phyloP scores from a whole-genome alignment of 2,888 invertebrate species.

The Chironomus tentans region DNA sequence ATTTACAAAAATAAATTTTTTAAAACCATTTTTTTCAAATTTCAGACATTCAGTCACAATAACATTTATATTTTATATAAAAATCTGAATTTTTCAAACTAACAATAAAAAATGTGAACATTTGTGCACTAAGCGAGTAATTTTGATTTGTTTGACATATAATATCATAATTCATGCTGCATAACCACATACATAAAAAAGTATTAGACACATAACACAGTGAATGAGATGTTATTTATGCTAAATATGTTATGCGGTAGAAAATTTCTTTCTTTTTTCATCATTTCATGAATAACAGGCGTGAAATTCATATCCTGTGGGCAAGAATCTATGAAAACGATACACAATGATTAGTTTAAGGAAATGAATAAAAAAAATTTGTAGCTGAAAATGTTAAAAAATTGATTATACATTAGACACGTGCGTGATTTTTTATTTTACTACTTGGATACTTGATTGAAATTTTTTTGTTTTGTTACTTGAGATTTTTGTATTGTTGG shows the following conservation, averaged over 20 bases:
- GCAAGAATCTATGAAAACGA: background rate
- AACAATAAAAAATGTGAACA: background rate
- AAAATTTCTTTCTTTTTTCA: background rate
- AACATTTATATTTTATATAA: background rate
- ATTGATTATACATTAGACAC: too few species aligned
- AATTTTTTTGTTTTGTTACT: too few species aligned
- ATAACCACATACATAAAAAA: background rate
- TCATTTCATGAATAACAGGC: background rate
- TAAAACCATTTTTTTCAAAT: too few species aligned
- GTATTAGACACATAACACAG: too few species aligned
- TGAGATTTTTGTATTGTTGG: too few species aligned
- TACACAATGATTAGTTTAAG: too few species aligned
- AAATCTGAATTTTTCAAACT: background rate
- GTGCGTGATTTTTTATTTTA: too few species aligned
- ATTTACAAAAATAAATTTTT: too few species aligned
- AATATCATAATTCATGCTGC: background rate
- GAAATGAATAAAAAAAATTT: too few species aligned
- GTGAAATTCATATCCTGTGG: background rate
- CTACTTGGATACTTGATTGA: too few species aligned
- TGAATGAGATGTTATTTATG: background rate
- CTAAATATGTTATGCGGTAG: conserved; percentile 1
- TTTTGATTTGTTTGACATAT: background rate
- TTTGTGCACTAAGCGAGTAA: background rate
- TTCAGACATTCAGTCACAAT: too few species aligned
- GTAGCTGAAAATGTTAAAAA: too few species aligned